A percentile compares a stretch with the other conserved stretches of the same genome.
These are phyloP conservation scores for Ophioninae sp. DNA, from an alignment of 2,888 invertebrate genomes.

Conservation along the genomic window DNA sequence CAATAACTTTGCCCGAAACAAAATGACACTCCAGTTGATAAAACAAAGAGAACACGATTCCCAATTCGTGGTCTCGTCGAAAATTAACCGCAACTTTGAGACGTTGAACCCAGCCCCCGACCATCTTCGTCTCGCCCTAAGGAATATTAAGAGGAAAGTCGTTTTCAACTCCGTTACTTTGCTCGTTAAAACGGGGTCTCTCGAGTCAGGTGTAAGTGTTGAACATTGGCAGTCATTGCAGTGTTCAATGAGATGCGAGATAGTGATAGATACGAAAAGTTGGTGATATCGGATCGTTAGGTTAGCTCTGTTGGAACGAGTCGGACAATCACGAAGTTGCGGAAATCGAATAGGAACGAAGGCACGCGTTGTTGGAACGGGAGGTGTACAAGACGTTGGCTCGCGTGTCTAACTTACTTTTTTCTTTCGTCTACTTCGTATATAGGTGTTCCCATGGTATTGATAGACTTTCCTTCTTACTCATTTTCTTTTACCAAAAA, in stretches of 20 bases:
- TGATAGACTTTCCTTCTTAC: neutral
- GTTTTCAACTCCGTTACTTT: too few species aligned
- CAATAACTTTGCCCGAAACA: neutral
- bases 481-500: neutral
- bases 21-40: neutral
- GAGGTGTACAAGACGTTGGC: slow-evolving; percentile 35
- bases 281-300: neutral
- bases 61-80: neutral
- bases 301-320: neutral
- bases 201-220: neutral
- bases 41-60: neutral
- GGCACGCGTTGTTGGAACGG: slow-evolving; percentile 65
- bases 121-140: too few species aligned
- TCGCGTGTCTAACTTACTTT: slow-evolving; percentile 8
- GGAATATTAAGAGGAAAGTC: too few species aligned
- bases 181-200: too few species aligned
- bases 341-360: slow-evolving; percentile 58
- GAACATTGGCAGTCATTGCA: neutral
- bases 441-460: slow-evolving; percentile 10
- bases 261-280: neutral
- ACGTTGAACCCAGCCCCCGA: too few species aligned
- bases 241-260: neutral
- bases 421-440: neutral
- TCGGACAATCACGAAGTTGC: neutral
- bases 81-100: neutral